These are phyloP conservation scores for Tonatia bakeri DNA, from an alignment of 2,113 vertebrate genomes.

Conservation along the genomic window DNA sequence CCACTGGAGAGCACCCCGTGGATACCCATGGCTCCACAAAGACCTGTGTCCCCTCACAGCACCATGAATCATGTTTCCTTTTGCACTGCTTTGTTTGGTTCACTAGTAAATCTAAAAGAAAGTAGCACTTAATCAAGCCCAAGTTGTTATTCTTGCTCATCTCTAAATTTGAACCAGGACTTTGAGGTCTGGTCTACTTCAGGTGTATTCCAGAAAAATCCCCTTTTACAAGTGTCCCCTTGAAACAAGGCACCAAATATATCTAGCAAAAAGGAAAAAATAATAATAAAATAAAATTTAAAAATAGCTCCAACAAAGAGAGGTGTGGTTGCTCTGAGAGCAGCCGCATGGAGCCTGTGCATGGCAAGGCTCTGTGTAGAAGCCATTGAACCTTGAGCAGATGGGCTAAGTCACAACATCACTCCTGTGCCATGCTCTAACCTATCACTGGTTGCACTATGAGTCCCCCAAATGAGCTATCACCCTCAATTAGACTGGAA, in stretches of 20 bases:
- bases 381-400: background rate
- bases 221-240: background rate
- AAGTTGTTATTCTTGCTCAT: background rate
- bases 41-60: background rate
- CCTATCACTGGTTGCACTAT: background rate
- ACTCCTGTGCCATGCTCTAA: background rate
- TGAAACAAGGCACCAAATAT: background rate
- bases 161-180: background rate
- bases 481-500: background rate
- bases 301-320: background rate
- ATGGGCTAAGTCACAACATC: background rate
- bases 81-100: background rate
- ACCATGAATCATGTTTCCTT: background rate
- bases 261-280: background rate
- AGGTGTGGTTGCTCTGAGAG: background rate
- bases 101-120: background rate
- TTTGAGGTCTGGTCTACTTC: slow-evolving; percentile 14
- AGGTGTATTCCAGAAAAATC: slow-evolving; percentile 6
- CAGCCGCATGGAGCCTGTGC: background rate
- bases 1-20: background rate
- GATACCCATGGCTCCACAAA: background rate
- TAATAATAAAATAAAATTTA: background rate
- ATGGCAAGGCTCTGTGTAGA: background rate
- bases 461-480: background rate
- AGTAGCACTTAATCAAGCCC: background rate